Conservation (phyloP, 2,888 invertebrate species). For the Macrosoma leucophasiata region DNA sequence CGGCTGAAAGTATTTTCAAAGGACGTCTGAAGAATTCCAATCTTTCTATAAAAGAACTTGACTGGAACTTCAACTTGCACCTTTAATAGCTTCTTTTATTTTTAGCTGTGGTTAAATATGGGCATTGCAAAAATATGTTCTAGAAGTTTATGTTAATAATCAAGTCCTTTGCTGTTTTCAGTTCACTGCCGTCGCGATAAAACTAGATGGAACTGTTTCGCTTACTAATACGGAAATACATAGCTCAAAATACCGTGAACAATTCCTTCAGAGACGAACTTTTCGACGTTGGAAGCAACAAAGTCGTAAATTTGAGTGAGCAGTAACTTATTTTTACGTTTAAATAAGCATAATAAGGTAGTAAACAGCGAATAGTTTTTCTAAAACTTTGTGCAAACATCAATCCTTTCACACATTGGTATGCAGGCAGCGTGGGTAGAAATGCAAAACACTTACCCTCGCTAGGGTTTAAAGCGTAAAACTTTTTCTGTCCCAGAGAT, state of each 20-base stretch:
- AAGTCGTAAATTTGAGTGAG: conserved; percentile 10
- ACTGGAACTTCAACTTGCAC: conserved; percentile 49
- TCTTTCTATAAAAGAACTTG: conserved; percentile 52
- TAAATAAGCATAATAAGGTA: conserved; percentile 16
- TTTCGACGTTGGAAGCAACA: conserved; percentile 7
- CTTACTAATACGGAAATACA: no score
- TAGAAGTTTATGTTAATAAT: no score
- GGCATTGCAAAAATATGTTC: conserved; percentile 25
- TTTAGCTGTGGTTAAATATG: conserved; percentile 25
- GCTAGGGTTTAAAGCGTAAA: conserved; percentile 68
- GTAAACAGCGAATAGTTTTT: conserved; percentile 27
- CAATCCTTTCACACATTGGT: conserved; percentile 69
- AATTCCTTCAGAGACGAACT: background rate
- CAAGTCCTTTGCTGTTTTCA: no score
- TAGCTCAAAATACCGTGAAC: no score
- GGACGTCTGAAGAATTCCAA: conserved; percentile 56
- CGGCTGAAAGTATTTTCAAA: conserved; percentile 48
- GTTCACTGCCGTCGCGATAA: no score
- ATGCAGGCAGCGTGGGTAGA: conserved; percentile 62
- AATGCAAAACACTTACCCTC: conserved; percentile 73
- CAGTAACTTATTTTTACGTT: conserved; percentile 7
- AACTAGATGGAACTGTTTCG: no score
- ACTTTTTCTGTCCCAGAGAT: conserved; percentile 70
- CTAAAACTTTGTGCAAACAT: conserved; percentile 48
- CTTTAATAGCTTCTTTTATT: conserved; percentile 47